phyloP scores from a whole-genome alignment of 2,797 vertebrate species.

The Brotula barbata region DNA sequence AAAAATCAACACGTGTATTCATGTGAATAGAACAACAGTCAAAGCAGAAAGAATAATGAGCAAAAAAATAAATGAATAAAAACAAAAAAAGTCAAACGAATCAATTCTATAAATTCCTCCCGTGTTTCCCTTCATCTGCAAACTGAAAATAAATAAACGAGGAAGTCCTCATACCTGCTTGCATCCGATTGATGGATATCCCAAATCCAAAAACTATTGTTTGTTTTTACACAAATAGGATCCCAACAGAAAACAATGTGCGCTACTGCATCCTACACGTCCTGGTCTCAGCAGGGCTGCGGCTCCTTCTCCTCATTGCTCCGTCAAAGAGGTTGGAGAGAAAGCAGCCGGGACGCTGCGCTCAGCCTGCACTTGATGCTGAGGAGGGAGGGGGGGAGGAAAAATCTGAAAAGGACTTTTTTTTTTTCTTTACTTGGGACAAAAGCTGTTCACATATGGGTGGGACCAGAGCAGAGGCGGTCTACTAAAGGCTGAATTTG shows the following conservation, averaged over 20 bases:
- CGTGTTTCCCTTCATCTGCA: no score
- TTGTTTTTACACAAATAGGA: conserved; percentile 62
- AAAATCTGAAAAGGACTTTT: conserved; percentile 62
- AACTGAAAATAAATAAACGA: neutral
- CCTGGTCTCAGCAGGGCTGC: conserved; percentile 62
- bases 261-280: conserved; percentile 71
- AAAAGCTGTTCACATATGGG: conserved; percentile 76
- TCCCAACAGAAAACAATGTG: conserved; percentile 50
- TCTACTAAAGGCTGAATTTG: conserved; percentile 46
- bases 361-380: conserved; percentile 81
- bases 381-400: conserved; percentile 52
- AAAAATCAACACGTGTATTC: neutral
- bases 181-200: conserved; percentile 77
- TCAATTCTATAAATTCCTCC: no score
- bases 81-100: neutral
- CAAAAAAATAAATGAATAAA: neutral
- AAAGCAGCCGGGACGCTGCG: conserved; percentile 65
- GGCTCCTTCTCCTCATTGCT: conserved; percentile 72
- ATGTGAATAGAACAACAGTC: neutral
- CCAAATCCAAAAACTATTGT: conserved; percentile 70
- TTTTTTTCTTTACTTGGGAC: conserved; percentile 57
- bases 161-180: conserved; percentile 76
- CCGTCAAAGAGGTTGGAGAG: conserved; percentile 64
- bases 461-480: conserved; percentile 65
- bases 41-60: neutral